Evolutionary conservation across 2,888 invertebrate species (phyloP).

Genomic region (Eupeodes latifasciatus): DNA sequence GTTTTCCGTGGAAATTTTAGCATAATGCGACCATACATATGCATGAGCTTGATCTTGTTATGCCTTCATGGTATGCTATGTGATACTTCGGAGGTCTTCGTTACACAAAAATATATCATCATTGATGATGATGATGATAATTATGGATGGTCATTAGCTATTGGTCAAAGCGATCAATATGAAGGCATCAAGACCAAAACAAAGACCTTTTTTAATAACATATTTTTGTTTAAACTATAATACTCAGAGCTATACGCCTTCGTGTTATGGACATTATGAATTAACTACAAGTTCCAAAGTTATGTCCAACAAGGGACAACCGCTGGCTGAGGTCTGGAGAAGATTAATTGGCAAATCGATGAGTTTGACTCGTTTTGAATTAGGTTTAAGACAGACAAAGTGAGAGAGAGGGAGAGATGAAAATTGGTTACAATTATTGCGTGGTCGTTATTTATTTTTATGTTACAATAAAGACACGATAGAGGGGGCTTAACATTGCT

Average conservation of each 20-base stretch:
- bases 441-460: constrained; percentile 33
- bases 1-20: constrained; percentile 25
- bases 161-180: background rate
- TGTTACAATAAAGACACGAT: background rate
- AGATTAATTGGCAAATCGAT: constrained; percentile 71
- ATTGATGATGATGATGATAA: constrained; percentile 29
- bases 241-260: constrained; percentile 18
- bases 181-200: constrained; percentile 23
- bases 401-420: background rate
- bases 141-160: background rate
- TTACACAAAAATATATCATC: constrained; percentile 45
- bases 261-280: constrained; percentile 55
- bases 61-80: constrained; percentile 10
- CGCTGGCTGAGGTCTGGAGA: constrained; percentile 41
- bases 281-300: constrained; percentile 62
- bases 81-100: constrained; percentile 33
- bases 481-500: background rate
- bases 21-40: constrained; percentile 65
- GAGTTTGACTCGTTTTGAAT: constrained; percentile 33
- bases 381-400: background rate
- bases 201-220: constrained; percentile 22
- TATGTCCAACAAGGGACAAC: constrained; percentile 47
- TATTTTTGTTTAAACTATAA: constrained; percentile 5
- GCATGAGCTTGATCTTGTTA: constrained; percentile 53
- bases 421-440: constrained; percentile 39